Percentiles rank a stretch among this genome's conserved stretches.
These are phyloP conservation scores for Stichodactyla mertensii DNA, from an alignment of 64 coral and sea anemone species.

Conservation along the genomic window DNA sequence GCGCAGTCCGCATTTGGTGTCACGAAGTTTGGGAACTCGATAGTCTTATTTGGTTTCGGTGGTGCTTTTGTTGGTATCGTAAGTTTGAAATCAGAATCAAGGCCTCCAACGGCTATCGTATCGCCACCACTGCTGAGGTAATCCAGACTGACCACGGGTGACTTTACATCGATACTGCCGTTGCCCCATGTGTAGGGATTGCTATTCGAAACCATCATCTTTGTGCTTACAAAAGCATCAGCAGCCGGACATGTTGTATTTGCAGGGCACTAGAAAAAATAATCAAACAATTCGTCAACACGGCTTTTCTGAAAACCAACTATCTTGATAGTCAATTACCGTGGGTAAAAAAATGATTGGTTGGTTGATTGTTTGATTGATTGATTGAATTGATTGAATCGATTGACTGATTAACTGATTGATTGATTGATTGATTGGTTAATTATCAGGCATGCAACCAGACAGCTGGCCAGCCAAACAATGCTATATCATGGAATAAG, in stretches of 20 bases:
- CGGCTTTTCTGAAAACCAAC: not conserved
- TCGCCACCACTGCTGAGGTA: not conserved
- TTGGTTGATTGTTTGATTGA: no score
- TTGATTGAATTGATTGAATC: no score
- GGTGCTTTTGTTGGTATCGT: not conserved
- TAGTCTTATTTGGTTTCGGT: not conserved
- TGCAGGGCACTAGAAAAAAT: not conserved
- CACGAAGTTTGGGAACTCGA: not conserved
- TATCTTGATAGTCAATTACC: not conserved
- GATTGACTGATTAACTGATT: no score
- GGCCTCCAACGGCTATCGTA: not conserved
- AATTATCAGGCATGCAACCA: no score
- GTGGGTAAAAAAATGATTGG: not conserved
- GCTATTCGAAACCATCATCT: not conserved
- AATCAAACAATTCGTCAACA: not conserved
- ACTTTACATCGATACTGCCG: not conserved
- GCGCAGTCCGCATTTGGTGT: not conserved
- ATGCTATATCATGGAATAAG: no score
- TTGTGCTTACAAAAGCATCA: constrained; percentile 4
- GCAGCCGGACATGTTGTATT: not conserved
- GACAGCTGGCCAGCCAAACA: no score
- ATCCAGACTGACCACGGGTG: constrained; percentile 11
- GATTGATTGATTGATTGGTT: no score
- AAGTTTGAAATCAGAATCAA: not conserved
- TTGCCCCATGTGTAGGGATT: constrained; percentile 8